These are phyloP conservation scores for Clupea harengus DNA, from an alignment of 2,113 vertebrate genomes.

Conservation along the genomic window DNA sequence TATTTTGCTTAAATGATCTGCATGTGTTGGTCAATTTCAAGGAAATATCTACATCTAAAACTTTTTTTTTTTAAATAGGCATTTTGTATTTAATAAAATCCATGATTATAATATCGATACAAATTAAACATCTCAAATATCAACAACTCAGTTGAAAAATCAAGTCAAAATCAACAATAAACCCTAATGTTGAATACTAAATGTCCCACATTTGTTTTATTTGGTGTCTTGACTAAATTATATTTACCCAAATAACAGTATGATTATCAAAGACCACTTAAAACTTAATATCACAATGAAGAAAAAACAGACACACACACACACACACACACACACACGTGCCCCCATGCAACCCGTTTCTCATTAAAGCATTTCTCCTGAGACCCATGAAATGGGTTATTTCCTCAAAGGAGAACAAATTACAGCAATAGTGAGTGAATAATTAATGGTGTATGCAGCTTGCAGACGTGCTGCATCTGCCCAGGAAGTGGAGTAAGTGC, in stretches of 20 bases:
- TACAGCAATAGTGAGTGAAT: constrained; percentile 55
- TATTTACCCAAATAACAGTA: background rate
- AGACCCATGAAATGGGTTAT: background rate
- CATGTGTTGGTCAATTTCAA: no score
- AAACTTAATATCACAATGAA: background rate
- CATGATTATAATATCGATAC: background rate
- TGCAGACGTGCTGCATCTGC: constrained; percentile 52
- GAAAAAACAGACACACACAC: background rate
- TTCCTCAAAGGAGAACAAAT: constrained; percentile 52
- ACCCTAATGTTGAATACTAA: background rate
- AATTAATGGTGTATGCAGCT: constrained; percentile 55
- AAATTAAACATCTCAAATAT: background rate
- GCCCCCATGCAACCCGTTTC: background rate
- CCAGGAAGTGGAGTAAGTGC: constrained; percentile 38
- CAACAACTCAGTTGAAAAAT: background rate
- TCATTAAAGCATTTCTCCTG: background rate
- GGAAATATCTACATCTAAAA: no score
- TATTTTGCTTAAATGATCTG: no score
- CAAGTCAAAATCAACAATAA: background rate
- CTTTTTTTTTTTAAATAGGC: background rate
- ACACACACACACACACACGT: background rate
- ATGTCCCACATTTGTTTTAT: background rate
- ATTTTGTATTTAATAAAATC: background rate
- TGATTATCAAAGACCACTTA: background rate
- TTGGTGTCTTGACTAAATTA: background rate